Base-by-base conservation (phyloP, 2,113 vertebrate species). In the Scytalopus superciliaris region DNA sequence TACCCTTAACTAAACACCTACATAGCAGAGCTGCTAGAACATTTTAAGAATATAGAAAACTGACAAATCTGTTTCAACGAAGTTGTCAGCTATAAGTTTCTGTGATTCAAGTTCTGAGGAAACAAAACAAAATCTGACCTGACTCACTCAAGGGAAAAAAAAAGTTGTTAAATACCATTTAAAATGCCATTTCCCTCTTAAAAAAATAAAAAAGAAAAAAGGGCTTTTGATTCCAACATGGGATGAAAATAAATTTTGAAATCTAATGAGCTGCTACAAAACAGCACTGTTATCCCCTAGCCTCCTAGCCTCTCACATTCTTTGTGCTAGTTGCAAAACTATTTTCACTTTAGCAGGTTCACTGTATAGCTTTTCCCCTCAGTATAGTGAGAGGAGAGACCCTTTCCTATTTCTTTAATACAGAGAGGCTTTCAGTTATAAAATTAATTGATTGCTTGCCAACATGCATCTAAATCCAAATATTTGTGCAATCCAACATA, bases 381-480 rank as follows among this genome's bases (percentile, higher is more conserved):
- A 37, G 3, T 73, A 64, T 7, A 22, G 17, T 50, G 17, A 87
- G 33, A 94, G 19, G 12, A 87, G 50, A 56, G n/a, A 52, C 5
- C 7, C 6, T 72, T 84, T 93, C 37, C 15, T 45, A 57, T 52
- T 72, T 42, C 23, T 85, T 92, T 79, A 37, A 27, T 49, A 57
- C 7, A 47, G 55, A 72, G 45, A 82, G 22, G 21, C 21, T 84
- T 82, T 67, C 55, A 55, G 50, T 44, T 79, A 55, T 64, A 66
- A 93, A 95, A 93, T 69, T 76, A 95, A 84, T 89, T 75, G 52
- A 68, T 68, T 84, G 53, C 28, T 93, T 92, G 50, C 49, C 73
- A 90, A 52, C 42, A 80, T 67, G 35, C 33, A 77, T 76, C 77
- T 89, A 91, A 92, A 87, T 50, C 74, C 81, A 95, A 91, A 93